Base-by-base conservation (phyloP, 64 coral and sea anemone genomes). In the Stichodactyla mertensii region DNA sequence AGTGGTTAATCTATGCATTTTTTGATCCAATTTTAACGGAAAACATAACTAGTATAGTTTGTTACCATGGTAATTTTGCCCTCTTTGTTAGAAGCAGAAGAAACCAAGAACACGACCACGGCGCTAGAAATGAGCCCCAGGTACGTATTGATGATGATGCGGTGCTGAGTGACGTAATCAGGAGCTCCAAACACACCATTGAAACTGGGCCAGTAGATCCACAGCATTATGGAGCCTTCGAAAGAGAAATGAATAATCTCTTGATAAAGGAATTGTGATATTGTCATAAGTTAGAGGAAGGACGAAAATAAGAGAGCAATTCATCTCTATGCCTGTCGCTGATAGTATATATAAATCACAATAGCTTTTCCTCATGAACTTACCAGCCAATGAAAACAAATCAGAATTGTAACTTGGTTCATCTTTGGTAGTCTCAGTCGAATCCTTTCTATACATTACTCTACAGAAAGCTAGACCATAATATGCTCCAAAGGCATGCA, bases 401-500 rank as follows among this genome's bases (percentile, higher is more conserved):
- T 88, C 87, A 1, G 87, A 88, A 27, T 56, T 78, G 57, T 88
- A 88, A 23, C 74, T 80, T 67, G 87, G 70, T 58, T 80, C 87
- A 59, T 23, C 87, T 80, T 88, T 88, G 16, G 13, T 58, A 52
- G 10, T 51, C 1, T 82, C 56, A 51, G 57, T 82, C 12, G 87
- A 54, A 45, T 62, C 77, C 78, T 88, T 88, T 58, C 87, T 74
- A 55, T 88, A 88, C 23, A 80, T 27, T 74, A 82, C 19, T 51
- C 27, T 78, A 28, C 71, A 78, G 57, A 88, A 78, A 54, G 87
- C 87, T 27, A 88, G 55, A 69, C 87, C 87, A 80, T 80, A 88
- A 88, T 88, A 88, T 13, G 74, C 71, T 16, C 87, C 87, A 80
- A 88, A 88, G 12, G 87, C 55, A 55, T 88, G 87, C 15, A 88